These are phyloP conservation scores for Indicator indicator DNA, from an alignment of 2,113 vertebrate species.

Conservation along the genomic window DNA sequence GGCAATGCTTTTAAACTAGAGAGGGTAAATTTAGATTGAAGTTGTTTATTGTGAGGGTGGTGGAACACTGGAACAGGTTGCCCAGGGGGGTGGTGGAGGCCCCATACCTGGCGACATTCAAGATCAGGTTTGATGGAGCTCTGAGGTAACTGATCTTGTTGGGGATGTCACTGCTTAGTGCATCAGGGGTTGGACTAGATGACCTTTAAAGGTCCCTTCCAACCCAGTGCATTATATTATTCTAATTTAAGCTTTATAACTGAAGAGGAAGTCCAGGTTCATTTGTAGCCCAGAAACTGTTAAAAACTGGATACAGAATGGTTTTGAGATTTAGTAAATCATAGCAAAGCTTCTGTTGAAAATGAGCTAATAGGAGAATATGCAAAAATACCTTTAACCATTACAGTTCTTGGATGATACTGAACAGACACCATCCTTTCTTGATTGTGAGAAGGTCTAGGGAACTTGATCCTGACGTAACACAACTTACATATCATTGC, in stretches of 20 bases:
- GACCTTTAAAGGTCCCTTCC: too few species aligned
- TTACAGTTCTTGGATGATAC: not conserved
- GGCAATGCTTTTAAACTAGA: too few species aligned
- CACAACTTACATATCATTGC: rapidly evolving
- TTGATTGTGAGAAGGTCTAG: not conserved
- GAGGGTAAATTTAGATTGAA: too few species aligned
- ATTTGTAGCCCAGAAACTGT: not conserved
- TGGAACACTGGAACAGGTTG: too few species aligned
- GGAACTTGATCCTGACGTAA: not conserved
- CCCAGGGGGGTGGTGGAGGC: too few species aligned
- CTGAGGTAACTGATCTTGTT: too few species aligned
- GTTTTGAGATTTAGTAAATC: not conserved
- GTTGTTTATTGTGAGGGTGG: too few species aligned
- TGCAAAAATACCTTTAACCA: not conserved
- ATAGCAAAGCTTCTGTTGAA: not conserved
- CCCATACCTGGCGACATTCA: too few species aligned
- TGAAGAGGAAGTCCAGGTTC: not conserved
- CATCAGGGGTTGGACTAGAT: too few species aligned
- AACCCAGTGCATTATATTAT: too few species aligned
- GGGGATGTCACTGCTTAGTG: too few species aligned
- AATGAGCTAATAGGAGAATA: not conserved
- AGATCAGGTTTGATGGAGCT: too few species aligned
- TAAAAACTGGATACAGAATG: not conserved
- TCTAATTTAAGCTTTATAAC: not conserved
- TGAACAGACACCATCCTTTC: not conserved